Evolutionary conservation across 2,888 invertebrate genomes (phyloP).

Genomic region (Dorcus parallelipipedus): DNA sequence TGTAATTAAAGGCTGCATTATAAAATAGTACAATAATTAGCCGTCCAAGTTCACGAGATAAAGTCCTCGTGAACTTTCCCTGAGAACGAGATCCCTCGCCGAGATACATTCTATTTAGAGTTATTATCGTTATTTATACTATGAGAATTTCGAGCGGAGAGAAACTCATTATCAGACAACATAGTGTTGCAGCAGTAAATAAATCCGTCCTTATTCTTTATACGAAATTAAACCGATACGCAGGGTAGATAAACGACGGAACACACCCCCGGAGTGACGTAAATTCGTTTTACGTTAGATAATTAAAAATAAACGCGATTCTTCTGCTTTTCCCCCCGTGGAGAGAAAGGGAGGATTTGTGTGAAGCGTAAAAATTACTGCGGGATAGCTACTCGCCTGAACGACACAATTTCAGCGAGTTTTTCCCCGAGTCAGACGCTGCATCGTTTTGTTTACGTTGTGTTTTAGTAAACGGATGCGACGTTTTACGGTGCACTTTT

Average conservation of each 20-base stretch:
- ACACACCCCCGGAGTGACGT: no score
- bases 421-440: no score
- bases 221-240: neutral
- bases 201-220: neutral
- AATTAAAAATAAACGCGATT: no score
- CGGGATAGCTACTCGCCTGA: no score
- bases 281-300: no score
- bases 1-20: neutral
- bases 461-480: no score
- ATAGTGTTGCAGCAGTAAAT: neutral
- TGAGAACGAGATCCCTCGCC: slow-evolving; percentile 3
- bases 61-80: slow-evolving; percentile 5
- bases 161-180: neutral
- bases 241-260: neutral
- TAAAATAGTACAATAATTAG: slow-evolving; percentile 2
- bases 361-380: no score
- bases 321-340: no score
- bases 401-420: no score
- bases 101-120: slow-evolving; percentile 1
- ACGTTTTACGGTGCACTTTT: no score
- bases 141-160: neutral
- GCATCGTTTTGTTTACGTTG: no score
- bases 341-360: no score
- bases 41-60: slow-evolving; percentile 2
- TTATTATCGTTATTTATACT: slow-evolving; percentile 1